Evolutionary conservation across 2,797 vertebrate genomes (phyloP).

Genomic region (Poeciliopsis infans): DNA sequence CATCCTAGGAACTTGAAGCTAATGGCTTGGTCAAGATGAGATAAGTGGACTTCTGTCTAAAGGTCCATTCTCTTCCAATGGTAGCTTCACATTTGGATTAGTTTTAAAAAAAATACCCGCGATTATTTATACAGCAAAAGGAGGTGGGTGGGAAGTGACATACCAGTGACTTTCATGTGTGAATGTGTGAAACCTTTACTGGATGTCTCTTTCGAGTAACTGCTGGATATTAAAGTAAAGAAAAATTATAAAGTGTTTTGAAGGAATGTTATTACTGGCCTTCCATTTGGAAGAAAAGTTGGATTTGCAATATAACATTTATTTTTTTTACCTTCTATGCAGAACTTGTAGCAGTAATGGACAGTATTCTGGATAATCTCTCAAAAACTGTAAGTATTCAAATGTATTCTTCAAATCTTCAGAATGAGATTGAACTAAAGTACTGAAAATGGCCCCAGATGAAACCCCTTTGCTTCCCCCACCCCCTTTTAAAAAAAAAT

Average conservation of each 20-base stretch:
- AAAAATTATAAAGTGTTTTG: neutral
- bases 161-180: neutral
- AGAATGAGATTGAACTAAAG: neutral
- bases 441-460: neutral
- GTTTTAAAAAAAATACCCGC: neutral
- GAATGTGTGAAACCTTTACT: neutral
- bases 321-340: neutral
- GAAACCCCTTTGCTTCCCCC: no score
- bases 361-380: slow-evolving; percentile 52
- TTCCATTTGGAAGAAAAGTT: neutral
- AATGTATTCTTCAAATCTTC: neutral
- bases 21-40: neutral
- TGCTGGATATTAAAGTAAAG: neutral
- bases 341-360: slow-evolving; percentile 59
- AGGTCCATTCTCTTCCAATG: neutral
- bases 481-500: no score
- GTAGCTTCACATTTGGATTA: neutral
- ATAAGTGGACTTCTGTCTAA: neutral
- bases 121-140: neutral
- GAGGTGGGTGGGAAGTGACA: neutral
- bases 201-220: neutral
- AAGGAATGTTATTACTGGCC: neutral
- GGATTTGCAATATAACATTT: neutral
- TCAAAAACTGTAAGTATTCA: slow-evolving; percentile 64
- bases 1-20: neutral